phyloP scores from a whole-genome alignment of 2,113 vertebrate species.

The Anser cygnoides region DNA sequence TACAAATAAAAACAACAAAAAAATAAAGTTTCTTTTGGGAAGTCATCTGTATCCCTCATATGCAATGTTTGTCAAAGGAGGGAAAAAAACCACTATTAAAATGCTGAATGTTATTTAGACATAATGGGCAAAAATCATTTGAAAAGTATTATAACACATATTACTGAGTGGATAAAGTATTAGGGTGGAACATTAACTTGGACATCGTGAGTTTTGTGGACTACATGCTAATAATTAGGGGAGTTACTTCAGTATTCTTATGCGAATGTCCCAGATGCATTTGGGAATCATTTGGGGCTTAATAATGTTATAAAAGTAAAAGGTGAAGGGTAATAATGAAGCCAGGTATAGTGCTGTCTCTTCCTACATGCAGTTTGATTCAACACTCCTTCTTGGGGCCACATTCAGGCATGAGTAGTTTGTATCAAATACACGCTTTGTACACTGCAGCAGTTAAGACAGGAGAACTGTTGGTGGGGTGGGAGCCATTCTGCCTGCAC shows the following conservation, averaged over 20 bases:
- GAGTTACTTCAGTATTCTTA: not conserved
- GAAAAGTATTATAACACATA: not conserved
- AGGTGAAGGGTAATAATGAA: not conserved
- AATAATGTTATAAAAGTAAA: not conserved
- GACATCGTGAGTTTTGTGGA: not conserved
- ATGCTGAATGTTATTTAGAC: not conserved
- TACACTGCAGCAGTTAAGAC: not conserved
- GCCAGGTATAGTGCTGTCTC: not conserved
- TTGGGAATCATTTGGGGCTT: not conserved
- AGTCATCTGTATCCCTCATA: not conserved
- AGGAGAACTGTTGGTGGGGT: not conserved
- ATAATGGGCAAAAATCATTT: not conserved
- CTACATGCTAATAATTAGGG: not conserved
- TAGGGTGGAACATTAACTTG: not conserved
- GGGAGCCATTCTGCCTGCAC: not conserved
- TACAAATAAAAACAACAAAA: not conserved
- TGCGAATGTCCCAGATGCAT: rapidly evolving
- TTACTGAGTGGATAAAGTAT: not conserved
- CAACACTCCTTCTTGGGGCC: not conserved
- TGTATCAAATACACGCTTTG: not conserved
- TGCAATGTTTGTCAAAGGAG: not conserved
- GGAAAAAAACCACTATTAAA: not conserved
- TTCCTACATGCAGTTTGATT: not conserved
- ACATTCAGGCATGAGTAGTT: not conserved
- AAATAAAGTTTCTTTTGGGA: not conserved